Conservation (phyloP, 2,797 vertebrate species). For the Chiroxiphia lanceolata region DNA sequence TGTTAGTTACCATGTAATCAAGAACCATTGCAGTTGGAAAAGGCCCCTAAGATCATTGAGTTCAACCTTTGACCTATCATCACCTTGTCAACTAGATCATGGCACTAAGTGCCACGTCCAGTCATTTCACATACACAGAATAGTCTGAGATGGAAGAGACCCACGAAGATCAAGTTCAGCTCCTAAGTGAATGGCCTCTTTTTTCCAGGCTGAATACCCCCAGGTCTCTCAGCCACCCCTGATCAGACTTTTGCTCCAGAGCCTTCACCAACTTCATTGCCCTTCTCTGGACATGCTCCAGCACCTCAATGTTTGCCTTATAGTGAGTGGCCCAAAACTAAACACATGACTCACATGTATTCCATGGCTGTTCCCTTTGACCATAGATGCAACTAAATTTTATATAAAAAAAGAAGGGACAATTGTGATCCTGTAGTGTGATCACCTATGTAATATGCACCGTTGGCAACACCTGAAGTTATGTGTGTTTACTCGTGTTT, state of each 20-base stretch:
- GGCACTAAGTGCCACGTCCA: no score
- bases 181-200: not conserved
- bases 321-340: not conserved
- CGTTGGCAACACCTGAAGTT: not conserved
- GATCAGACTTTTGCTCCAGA: not conserved
- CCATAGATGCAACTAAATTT: not conserved
- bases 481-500: not conserved
- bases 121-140: not conserved
- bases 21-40: not conserved
- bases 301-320: not conserved
- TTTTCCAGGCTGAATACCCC: not conserved
- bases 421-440: not conserved
- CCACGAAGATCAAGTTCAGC: not conserved
- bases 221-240: not conserved
- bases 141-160: not conserved
- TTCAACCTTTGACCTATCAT: no score
- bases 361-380: not conserved
- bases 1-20: no score
- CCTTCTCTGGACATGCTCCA: not conserved
- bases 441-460: not conserved
- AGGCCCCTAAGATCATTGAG: not conserved
- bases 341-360: rapidly evolving
- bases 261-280: not conserved
- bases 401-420: not conserved
- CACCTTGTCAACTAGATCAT: not conserved